Evolutionary conservation across 2,113 vertebrate species (phyloP), one percentile per base, ranked within the genome.

Genomic region (Herpailurus yagouaroundi): DNA sequence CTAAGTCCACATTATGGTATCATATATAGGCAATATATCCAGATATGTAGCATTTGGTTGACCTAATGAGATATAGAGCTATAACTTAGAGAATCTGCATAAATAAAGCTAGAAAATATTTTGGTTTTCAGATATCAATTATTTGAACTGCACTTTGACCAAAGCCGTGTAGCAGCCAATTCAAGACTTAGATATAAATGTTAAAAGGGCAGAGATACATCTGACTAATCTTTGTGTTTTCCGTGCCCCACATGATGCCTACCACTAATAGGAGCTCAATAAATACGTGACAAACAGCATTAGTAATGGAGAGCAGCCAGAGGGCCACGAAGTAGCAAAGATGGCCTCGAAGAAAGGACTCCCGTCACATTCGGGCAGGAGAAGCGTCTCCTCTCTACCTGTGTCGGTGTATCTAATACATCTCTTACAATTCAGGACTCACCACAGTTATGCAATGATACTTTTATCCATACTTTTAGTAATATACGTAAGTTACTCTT

Each of bases 381-480:
- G 21, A 12, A 57, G 8, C 19, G 31, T 36, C 8, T 3, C n/a
- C 36, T 68, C 5, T 66, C 13, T 50, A 31, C 60, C 10, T 6
- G 18, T 18, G 10, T 23, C 57, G 29, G 4, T 1, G 3, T 14
- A 4, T 63, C 71, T 71, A 45, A 27, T 0, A n/a, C 2, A 12
- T 69, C 23, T 88, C 64, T 74, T n/a, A 88, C 9, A 12, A 14
- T 8, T 45, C 45, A 36, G 21, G 36, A 52, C 64, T 95, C 23
- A 27, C 27, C 29, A 29, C 10, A 33, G 12, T 60, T 55, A 14
- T 0, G 3, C 38, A 10, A 5, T 0, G 55, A 79, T 21, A 38
- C 27, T 36, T 31, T n/a, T 36, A 48, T 36, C 50, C 5, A 23
- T 1, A 73, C 12, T 27, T 50, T 63, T 7, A 74, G 29, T 16